These are phyloP conservation scores for Scrobipalpa costella DNA, from an alignment of 2,888 invertebrate genomes.

Conservation along the genomic window DNA sequence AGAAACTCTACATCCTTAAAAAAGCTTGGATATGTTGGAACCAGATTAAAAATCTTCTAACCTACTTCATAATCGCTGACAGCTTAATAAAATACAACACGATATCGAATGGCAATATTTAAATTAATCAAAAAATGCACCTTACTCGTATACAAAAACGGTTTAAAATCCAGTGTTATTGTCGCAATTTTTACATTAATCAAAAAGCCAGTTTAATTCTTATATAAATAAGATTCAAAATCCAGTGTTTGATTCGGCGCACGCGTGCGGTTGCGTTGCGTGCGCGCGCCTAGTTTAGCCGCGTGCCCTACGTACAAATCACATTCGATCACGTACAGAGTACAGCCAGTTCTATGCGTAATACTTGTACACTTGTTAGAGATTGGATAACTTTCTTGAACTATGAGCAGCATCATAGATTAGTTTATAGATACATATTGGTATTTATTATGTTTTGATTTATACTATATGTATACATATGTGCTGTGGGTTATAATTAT, in stretches of 20 bases:
- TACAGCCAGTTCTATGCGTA: background rate
- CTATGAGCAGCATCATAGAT: background rate
- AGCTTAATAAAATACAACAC: background rate
- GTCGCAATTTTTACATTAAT: background rate
- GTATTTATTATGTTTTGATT: too few relatives aligned
- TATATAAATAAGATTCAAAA: background rate
- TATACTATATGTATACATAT: too few relatives aligned
- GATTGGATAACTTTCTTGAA: slow-evolving; percentile 8
- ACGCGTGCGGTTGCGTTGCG: background rate
- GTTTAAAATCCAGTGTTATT: too few relatives aligned
- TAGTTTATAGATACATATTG: background rate
- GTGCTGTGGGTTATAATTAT: too few relatives aligned
- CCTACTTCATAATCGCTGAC: slow-evolving; percentile 2
- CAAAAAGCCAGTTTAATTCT: background rate
- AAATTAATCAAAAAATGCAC: too few relatives aligned
- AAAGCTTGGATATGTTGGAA: too few relatives aligned
- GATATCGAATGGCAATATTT: too few relatives aligned
- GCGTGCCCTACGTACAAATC: background rate
- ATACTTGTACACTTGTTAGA: background rate
- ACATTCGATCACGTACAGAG: background rate
- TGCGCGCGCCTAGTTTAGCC: background rate
- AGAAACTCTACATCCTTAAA: too few relatives aligned
- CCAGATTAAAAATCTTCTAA: background rate
- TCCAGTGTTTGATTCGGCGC: background rate
- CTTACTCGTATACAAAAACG: too few relatives aligned